Base-by-base conservation (phyloP, 2,797 vertebrate genomes). In the Lagocephalus sceleratus region DNA sequence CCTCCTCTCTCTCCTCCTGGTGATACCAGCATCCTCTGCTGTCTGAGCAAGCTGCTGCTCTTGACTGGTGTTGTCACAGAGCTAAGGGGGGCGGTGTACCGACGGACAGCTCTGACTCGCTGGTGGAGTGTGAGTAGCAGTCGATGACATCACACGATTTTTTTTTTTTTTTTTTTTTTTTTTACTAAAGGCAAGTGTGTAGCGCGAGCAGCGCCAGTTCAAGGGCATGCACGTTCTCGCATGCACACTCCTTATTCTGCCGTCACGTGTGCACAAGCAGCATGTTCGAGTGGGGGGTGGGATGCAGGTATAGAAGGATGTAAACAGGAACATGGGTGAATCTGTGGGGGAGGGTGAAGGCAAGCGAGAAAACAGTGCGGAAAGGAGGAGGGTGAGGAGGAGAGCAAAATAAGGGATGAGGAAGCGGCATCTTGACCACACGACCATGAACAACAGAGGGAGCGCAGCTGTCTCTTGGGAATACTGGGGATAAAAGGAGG, bases 361-460 rank as follows among this genome's bases (percentile, higher is more conserved):
- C 43, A 22, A 58, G 71, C 49, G 73, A 23, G 54, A 68, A 55
- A 73, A 53, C 53, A 68, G 66, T 60, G 57, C 64, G 38, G 54
- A 73, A 69, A 59, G 73, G 67, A 78, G 71, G 72, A 56, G 62
- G 63, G 66, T 46, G 70, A 75, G 60, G 32, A 51, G 54, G 47
- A 44, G 62, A 66, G 63, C 32, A 61, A 54, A 56, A 45, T n/a
- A 25, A 54, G 47, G 68, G 58, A 75, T 45, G 23, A 64, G 69
- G 61, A 77, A 73, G 68, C 82, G 78, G 63, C 76, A 73, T 81
- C 78, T 74, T 86, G 86, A 88, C 82, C 85, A 85, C 85, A 84
- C 71, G 80, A 81, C 66, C 72, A 69, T 68, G 68, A 76, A 77
- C 79, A 74, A 69, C 65, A 66, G 58, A 66, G 50, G 71, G 68